phyloP scores from a whole-genome alignment of 1,140 invertebrate species.

The Brevipalpus yothersi region DNA sequence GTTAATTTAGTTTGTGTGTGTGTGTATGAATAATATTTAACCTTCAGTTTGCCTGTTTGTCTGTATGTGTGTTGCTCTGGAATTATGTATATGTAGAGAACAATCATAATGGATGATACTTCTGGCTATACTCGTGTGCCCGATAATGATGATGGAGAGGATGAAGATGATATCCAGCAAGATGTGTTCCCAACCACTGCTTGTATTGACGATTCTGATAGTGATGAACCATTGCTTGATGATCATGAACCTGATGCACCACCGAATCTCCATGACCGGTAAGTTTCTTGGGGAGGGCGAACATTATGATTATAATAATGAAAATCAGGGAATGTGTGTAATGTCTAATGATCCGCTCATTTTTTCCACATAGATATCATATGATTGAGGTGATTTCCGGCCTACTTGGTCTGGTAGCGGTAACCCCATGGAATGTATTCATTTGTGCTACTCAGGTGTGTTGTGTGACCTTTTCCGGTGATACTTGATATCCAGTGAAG shows the following conservation, averaged over 20 bases:
- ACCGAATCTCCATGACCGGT: neutral
- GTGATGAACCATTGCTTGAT: neutral
- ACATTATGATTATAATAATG: neutral
- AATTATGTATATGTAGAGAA: no score
- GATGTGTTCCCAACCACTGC: neutral
- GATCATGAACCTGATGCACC: neutral
- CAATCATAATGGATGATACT: neutral
- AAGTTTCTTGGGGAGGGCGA: neutral
- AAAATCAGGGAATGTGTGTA: neutral
- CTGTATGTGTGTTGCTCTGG: no score
- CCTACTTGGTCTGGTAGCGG: slow-evolving; percentile 59
- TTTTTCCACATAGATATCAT: slow-evolving; percentile 28
- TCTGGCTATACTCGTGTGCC: neutral
- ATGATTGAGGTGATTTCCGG: slow-evolving; percentile 62
- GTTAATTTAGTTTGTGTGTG: no score
- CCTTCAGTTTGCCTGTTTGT: no score
- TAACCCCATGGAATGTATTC: slow-evolving; percentile 87
- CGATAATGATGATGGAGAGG: neutral
- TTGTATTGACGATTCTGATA: neutral
- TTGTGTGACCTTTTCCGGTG: slow-evolving; percentile 19
- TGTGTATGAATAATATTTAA: no score
- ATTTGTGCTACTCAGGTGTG: slow-evolving; percentile 65
- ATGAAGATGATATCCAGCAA: neutral
- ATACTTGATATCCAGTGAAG: neutral
- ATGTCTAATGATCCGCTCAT: slow-evolving; percentile 2